Evolutionary conservation across 92 coral and sea anemone genomes (phyloP).

Genomic region (Montipora capitata): DNA sequence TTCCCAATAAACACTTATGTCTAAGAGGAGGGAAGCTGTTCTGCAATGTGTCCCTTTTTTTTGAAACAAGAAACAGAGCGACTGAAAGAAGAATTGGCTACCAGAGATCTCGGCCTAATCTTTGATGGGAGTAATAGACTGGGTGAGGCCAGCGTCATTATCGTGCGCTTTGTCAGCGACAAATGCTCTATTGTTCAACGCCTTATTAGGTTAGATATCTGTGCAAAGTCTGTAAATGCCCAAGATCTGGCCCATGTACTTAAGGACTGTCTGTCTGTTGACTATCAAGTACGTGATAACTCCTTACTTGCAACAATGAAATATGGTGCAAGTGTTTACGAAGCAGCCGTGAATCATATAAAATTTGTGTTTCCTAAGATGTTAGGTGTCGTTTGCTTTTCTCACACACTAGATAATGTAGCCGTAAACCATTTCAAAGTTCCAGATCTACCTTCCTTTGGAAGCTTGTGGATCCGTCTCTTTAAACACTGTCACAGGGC

Average conservation of each 20-base stretch:
- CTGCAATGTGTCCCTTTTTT: no score
- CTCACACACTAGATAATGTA: slow-evolving; percentile 2
- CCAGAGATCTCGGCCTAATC: no score
- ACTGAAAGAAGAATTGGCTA: no score
- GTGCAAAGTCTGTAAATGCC: not conserved
- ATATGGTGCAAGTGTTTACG: slow-evolving; percentile 38
- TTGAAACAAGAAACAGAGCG: no score
- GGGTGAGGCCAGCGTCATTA: not conserved
- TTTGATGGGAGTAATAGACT: no score
- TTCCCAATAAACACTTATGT: no score
- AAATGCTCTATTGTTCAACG: not conserved
- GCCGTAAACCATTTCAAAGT: slow-evolving; percentile 57
- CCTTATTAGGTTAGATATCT: not conserved
- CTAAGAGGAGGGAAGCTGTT: no score
- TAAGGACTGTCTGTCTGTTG: not conserved
- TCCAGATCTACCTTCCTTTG: slow-evolving; percentile 52
- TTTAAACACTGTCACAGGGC: slow-evolving; percentile 55
- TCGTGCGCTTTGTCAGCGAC: not conserved
- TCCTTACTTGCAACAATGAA: slow-evolving; percentile 13
- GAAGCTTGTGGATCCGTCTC: slow-evolving; percentile 54
- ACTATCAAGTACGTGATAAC: not conserved
- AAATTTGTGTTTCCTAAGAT: slow-evolving; percentile 46
- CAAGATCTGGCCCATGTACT: not conserved
- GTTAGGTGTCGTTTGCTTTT: slow-evolving; percentile 54
- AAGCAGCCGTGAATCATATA: slow-evolving; percentile 62